phyloP scores from a whole-genome alignment of 2,113 vertebrate species.

The Mugil cephalus region DNA sequence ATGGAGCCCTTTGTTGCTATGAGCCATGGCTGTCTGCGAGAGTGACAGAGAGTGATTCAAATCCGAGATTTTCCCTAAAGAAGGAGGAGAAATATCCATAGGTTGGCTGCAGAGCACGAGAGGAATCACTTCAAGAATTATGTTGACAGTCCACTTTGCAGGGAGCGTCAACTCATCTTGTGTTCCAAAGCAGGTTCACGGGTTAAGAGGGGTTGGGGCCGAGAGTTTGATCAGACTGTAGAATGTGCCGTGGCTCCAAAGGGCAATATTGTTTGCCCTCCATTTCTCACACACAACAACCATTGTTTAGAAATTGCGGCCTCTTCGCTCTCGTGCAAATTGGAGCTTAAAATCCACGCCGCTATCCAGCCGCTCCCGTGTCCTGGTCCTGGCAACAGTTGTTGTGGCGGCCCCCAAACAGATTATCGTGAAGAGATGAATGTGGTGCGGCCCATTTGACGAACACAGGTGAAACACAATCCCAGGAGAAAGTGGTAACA shows the following conservation, averaged over 20 bases:
- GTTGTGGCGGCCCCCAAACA: constrained; percentile 39
- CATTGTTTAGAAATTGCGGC: constrained; percentile 30
- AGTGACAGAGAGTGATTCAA: constrained; percentile 48
- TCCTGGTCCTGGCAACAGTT: constrained; percentile 32
- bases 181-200: constrained; percentile 61
- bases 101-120: constrained; percentile 50
- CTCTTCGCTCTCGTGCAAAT: constrained; percentile 45
- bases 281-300: constrained; percentile 41
- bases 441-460: constrained; percentile 43
- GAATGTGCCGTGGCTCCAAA: constrained; percentile 55
- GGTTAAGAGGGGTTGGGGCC: constrained; percentile 52
- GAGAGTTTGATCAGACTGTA: constrained; percentile 63
- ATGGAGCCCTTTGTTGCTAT: constrained; percentile 59
- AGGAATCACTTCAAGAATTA: constrained; percentile 73
- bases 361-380: constrained; percentile 20
- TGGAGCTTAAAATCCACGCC: constrained; percentile 34
- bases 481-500: constrained; percentile 16
- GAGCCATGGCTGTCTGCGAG: constrained; percentile 38
- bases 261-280: constrained; percentile 56
- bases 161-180: constrained; percentile 62
- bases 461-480: constrained; percentile 47
- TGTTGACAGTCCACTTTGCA: constrained; percentile 75
- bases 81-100: constrained; percentile 7
- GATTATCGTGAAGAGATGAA: constrained; percentile 58
- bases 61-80: constrained; percentile 38